A percentile compares a stretch with the other conserved stretches of the same genome.
These are phyloP conservation scores for Hemithea aestivaria DNA, from an alignment of 2,888 invertebrate genomes.

Conservation along the genomic window DNA sequence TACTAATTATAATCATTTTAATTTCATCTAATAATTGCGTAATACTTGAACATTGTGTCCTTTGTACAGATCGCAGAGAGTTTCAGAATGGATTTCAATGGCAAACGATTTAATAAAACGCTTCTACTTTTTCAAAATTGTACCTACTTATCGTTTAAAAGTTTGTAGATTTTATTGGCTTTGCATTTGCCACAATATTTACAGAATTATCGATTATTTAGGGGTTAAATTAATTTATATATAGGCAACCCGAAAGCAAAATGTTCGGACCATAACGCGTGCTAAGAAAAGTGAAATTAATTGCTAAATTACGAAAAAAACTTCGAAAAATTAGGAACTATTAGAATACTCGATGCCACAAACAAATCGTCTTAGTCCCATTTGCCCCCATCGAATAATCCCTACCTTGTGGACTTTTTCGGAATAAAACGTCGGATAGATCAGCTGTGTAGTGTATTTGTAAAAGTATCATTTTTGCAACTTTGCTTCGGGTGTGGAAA, in stretches of 20 bases:
- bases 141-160: slow-evolving; percentile 59
- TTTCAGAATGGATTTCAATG: slow-evolving; percentile 40
- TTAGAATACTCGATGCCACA: not conserved
- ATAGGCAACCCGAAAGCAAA: slow-evolving; percentile 10
- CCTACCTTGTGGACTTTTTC: too few species aligned
- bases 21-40: slow-evolving; percentile 52
- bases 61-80: slow-evolving; percentile 30
- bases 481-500: too few species aligned
- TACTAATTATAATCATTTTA: slow-evolving; percentile 49
- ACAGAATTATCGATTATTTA: slow-evolving; percentile 5
- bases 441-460: too few species aligned
- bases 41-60: slow-evolving; percentile 43
- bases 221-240: not conserved
- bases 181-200: slow-evolving; percentile 7
- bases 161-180: slow-evolving; percentile 14
- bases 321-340: slow-evolving; percentile 8
- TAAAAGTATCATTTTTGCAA: too few species aligned
- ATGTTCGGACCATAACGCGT: slow-evolving; percentile 28
- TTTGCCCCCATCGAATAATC: too few species aligned
- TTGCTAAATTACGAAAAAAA: slow-evolving; percentile 7
- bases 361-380: too few species aligned
- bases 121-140: slow-evolving; percentile 41
- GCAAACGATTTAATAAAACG: slow-evolving; percentile 38
- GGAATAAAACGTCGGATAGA: too few species aligned
- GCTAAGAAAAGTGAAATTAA: slow-evolving; percentile 8